A percentile compares a stretch with the other conserved stretches of the same genome.
Conservation (phyloP, 64 coral and sea anemone genomes). For the Hydrozoanthus tunicans region DNA sequence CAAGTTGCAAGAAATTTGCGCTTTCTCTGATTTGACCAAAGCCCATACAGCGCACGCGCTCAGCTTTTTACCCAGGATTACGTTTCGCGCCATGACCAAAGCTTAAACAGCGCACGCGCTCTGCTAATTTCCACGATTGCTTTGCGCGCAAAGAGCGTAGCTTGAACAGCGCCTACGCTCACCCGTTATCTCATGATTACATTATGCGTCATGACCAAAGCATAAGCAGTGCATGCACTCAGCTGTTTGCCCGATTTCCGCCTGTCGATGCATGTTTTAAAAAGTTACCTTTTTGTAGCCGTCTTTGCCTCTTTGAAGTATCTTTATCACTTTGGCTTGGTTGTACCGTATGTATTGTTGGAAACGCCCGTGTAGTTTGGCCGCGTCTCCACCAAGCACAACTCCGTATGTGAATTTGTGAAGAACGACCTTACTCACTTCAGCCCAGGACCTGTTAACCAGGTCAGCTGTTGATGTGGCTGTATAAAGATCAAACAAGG, state of each 20-base stretch:
- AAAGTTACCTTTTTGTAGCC: background rate
- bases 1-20: too few relatives aligned
- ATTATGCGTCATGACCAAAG: too few relatives aligned
- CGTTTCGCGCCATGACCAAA: too few relatives aligned
- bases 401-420: constrained; percentile 23
- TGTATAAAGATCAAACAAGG: constrained; percentile 16
- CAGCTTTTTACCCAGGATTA: too few relatives aligned
- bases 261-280: background rate
- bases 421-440: background rate
- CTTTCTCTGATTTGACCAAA: too few relatives aligned
- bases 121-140: too few relatives aligned
- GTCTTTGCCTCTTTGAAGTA: constrained; percentile 11
- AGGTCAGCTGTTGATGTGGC: constrained; percentile 21
- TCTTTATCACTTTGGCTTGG: background rate
- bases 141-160: too few relatives aligned
- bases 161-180: too few relatives aligned
- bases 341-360: constrained; percentile 4
- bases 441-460: background rate
- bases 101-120: too few relatives aligned
- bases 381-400: constrained; percentile 5
- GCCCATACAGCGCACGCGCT: too few relatives aligned
- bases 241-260: background rate
- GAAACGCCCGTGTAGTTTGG: background rate
- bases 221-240: background rate
- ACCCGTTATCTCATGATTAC: too few relatives aligned